Evolutionary conservation across 2,888 invertebrate species (phyloP).

Genomic region (Epirrita christyi): DNA sequence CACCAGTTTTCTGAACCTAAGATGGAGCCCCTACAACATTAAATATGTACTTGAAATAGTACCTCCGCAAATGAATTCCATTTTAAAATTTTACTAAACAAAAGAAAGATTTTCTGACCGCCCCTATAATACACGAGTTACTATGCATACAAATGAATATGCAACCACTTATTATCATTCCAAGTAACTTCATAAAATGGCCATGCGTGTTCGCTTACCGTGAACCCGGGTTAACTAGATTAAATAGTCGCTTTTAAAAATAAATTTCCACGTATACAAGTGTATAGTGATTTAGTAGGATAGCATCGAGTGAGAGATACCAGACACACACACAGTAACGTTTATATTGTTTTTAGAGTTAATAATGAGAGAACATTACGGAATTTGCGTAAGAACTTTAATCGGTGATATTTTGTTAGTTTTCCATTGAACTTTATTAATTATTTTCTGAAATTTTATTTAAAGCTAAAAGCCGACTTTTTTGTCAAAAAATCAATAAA

Average conservation of each 20-base stretch:
- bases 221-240: constrained; percentile 24
- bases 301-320: constrained; percentile 72
- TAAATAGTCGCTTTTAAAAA: constrained; percentile 54
- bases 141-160: not conserved
- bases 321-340: constrained; percentile 52
- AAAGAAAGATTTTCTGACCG: too few species aligned
- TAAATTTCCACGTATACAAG: constrained; percentile 56
- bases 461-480: not conserved
- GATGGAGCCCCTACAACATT: too few species aligned
- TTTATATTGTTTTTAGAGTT: constrained; percentile 44
- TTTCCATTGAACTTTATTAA: not conserved
- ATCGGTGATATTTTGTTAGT: not conserved
- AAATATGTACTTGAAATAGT: too few species aligned
- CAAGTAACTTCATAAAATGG: not conserved
- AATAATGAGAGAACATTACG: constrained; percentile 15
- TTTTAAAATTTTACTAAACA: too few species aligned
- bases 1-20: too few species aligned
- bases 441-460: not conserved
- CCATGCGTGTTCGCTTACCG: constrained; percentile 8
- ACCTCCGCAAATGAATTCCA: too few species aligned
- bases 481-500: too few species aligned
- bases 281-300: constrained; percentile 69
- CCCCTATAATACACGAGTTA: too few species aligned
- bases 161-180: constrained; percentile 29
- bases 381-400: constrained; percentile 13